Conservation (phyloP, 2,113 vertebrate species). For the Candoia aspera region DNA sequence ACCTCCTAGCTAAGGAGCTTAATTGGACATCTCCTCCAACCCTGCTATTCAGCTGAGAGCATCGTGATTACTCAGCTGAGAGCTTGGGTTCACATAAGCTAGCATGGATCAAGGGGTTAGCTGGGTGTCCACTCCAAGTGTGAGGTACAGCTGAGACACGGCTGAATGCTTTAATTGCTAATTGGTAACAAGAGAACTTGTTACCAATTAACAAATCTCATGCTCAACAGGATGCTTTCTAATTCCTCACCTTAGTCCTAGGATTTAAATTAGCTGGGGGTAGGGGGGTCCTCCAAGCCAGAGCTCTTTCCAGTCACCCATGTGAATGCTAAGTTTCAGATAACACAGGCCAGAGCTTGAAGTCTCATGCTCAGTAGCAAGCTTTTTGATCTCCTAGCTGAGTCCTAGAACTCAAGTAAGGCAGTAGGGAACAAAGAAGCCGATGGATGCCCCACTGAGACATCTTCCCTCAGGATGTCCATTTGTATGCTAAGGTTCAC, state of each 20-base stretch:
- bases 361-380: background rate
- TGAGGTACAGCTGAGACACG: background rate
- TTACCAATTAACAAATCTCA: background rate
- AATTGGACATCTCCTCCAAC: background rate
- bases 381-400: background rate
- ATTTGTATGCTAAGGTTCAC: no score
- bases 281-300: background rate
- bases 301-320: background rate
- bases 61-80: no score
- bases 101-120: background rate
- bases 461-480: background rate
- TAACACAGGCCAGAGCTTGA: background rate
- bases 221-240: background rate
- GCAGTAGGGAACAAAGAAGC: background rate
- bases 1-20: background rate
- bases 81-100: background rate
- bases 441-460: background rate
- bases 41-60: no score
- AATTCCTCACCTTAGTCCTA: background rate
- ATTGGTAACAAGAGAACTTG: background rate
- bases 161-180: background rate
- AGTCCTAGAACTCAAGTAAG: background rate
- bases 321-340: background rate
- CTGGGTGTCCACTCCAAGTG: background rate
- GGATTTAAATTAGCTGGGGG: background rate